Evolutionary conservation across 2,113 vertebrate species (phyloP).

Genomic region (Notarius quadriscutis): DNA sequence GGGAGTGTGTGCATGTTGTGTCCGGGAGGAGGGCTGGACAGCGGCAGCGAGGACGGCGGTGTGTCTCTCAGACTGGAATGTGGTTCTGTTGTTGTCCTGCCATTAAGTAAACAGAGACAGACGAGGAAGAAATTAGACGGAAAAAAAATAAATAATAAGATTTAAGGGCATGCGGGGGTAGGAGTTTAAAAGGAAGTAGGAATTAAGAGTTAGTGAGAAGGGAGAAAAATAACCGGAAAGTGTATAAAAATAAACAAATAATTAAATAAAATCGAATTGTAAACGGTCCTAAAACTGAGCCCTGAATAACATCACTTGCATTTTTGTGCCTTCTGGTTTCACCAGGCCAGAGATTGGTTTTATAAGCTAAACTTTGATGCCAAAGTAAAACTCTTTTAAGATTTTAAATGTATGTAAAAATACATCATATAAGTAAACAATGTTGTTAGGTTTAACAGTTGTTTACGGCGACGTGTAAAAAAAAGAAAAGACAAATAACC

Average conservation of each 20-base stretch:
- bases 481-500: neutral
- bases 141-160: conserved; percentile 22
- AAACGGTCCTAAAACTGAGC: neutral
- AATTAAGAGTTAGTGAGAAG: neutral
- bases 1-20: conserved; percentile 33
- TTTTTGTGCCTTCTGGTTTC: neutral
- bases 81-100: conserved; percentile 34
- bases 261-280: neutral
- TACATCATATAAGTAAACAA: neutral
- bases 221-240: neutral
- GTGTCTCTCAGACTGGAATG: conserved; percentile 51
- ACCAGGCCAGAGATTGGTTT: neutral
- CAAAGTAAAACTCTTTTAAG: neutral
- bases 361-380: neutral
- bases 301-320: neutral
- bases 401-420: neutral
- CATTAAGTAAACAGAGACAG: conserved; percentile 1
- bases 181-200: neutral
- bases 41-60: conserved; percentile 26
- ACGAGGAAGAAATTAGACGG: conserved; percentile 29
- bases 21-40: conserved; percentile 18
- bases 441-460: neutral
- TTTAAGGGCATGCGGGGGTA: neutral
- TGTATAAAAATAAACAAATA: neutral
- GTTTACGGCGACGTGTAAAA: neutral